Base-by-base conservation (phyloP, 2,888 invertebrate genomes). In the Lissocephala sabroskyi region DNA sequence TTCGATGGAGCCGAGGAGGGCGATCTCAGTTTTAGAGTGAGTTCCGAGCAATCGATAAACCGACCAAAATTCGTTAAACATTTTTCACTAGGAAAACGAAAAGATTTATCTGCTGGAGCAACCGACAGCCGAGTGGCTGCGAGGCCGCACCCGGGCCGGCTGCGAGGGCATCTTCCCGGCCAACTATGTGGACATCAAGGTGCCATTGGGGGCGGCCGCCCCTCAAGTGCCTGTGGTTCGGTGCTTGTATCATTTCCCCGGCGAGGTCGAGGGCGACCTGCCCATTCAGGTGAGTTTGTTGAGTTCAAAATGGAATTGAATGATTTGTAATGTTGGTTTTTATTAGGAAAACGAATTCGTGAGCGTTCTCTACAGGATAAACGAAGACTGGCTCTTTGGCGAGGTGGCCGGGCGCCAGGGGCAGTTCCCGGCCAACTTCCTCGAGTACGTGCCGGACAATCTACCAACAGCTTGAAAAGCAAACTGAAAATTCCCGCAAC, bases 131-230 rank as follows among this genome's bases (percentile, higher is more conserved):
- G 93, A 94, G 62, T 96, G 96, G 96, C 85, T 92, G 58, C 89
- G 88, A 79, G 96, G 96, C 4, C 88, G 88, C 63, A 84, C 91
- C 45, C 88, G 88, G 45, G 84, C 82, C 63, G 90, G 89, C 52
- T 86, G 87, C 50, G 89, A 91, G 80, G 96, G 96, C 30, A 90
- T 95, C 62, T 95, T 96, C 85, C 96, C 96, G 1, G 86, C 87
- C 16, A 92, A 89, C 83, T 95, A 92, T 84, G 88, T 95, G 58
- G 89, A 93, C 65, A 85, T 95, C 37, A 89, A 90, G 80, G 88
- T 92, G 59, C 92, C 94, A 45, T 83, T 93, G 13, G n/a, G 32
- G 35, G 5, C 41, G 10, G 16, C 17, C 10, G 14, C 41, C 44
- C 47, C 49, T 53, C 65, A 29, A 60, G 59, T 32, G 18, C 17